Conservation (phyloP, 2,797 vertebrate species). For the Pteropus rufus region DNA sequence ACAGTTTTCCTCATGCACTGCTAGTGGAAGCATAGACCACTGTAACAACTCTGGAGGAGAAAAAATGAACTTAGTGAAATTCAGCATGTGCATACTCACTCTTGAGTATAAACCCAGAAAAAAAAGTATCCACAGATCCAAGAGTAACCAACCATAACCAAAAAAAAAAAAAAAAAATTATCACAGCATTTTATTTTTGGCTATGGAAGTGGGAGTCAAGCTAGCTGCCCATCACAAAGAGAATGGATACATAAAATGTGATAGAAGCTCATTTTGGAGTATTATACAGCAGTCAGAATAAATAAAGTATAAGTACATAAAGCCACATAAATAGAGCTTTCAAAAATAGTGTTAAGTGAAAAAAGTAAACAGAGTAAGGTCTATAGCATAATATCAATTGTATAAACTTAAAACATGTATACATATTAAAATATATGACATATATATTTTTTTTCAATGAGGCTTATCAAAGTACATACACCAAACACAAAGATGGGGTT, state of each 20-base stretch:
- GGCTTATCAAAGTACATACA: not conserved
- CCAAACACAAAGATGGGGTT: not conserved
- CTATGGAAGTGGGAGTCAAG: not conserved
- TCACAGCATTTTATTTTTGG: not conserved
- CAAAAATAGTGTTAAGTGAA: not conserved
- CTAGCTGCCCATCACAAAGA: too few species aligned
- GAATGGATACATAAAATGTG: not conserved
- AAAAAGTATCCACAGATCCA: not conserved
- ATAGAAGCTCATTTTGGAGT: not conserved
- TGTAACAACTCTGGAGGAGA: not conserved
- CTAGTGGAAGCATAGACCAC: not conserved
- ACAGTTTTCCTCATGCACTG: not conserved
- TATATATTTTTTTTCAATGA: not conserved
- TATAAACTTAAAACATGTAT: not conserved
- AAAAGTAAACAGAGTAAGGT: not conserved
- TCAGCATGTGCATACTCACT: not conserved
- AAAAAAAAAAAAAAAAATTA: not conserved
- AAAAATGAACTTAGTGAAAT: constrained; percentile 7
- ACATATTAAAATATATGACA: not conserved
- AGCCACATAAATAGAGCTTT: not conserved
- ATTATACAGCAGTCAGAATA: not conserved
- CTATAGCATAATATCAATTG: not conserved
- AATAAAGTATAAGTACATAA: not conserved
- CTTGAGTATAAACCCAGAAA: not conserved
- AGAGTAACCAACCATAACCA: not conserved